These are phyloP conservation scores for Takifugu flavidus DNA, from an alignment of 2,113 vertebrate species.

Conservation along the genomic window DNA sequence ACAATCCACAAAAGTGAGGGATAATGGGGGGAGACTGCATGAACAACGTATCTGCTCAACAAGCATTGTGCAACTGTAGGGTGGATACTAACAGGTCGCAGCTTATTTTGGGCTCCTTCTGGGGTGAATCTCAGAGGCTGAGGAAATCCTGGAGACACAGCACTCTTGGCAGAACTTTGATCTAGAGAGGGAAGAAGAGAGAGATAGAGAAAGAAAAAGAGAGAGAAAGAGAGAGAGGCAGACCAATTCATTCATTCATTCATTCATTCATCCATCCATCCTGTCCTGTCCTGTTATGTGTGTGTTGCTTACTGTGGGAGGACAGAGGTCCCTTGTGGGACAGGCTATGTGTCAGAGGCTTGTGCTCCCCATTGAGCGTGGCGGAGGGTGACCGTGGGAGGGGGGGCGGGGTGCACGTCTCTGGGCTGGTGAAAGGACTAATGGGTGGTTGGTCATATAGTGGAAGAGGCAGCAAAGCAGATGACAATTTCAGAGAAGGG, in stretches of 20 bases:
- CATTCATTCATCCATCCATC: no score
- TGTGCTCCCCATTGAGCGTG: conserved; percentile 81
- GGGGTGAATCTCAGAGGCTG: conserved; percentile 79
- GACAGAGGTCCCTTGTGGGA: conserved; percentile 61
- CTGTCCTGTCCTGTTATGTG: background rate
- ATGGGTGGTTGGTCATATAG: conserved; percentile 91
- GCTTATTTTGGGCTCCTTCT: conserved; percentile 85
- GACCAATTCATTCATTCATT: no score
- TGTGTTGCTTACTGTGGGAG: conserved; percentile 64
- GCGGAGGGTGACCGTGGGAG: conserved; percentile 87
- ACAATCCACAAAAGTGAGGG: no score
- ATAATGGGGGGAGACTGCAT: no score
- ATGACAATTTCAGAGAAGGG: conserved; percentile 79
- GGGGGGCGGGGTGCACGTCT: conserved; percentile 81
- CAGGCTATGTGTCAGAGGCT: conserved; percentile 55
- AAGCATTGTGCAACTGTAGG: background rate
- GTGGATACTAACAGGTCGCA: conserved; percentile 85
- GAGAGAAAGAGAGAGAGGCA: background rate
- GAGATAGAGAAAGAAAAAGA: background rate
- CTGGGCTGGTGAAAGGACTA: conserved; percentile 87
- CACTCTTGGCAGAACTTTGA: conserved; percentile 82
- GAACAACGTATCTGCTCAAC: background rate
- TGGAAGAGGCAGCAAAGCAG: conserved; percentile 84
- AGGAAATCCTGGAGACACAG: conserved; percentile 83
- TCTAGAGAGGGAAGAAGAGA: conserved; percentile 67